Evolutionary conservation across 2,113 vertebrate genomes (phyloP), one percentile per base, ranked within the genome.

Genomic region (Pseudorhombus dupliciocellatus): DNA sequence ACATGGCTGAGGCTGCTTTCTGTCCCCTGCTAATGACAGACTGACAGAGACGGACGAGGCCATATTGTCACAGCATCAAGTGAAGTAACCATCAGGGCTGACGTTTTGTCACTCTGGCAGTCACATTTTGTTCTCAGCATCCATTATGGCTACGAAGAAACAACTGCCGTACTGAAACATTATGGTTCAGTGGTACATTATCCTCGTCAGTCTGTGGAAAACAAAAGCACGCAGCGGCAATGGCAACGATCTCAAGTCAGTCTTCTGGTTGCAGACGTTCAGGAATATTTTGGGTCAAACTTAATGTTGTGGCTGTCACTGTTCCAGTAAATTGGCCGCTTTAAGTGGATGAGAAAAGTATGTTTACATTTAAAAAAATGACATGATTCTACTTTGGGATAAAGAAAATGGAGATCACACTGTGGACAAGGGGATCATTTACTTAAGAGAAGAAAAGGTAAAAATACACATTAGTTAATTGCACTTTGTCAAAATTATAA

Each of bases 21-120:
- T 75, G 50, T 66, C 54, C 67, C 57, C 44, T 46, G 31, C 55
- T 82, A 75, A 75, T 64, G 63, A 84, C 79, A 87, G 84, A 63
- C 74, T 84, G 72, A 85, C 64, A 54, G 72, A 53, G 73, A 85
- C 61, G 51, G 72, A 50, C 26, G 46, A 61, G 31, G 66, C 66
- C 77, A 60, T 66, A 69, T 40, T 79, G 73, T 87, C 82, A 84
- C 75, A 77, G 65, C 80, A 74, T 66, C 59, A 61, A 76, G 73
- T 28, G 25, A 71, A 80, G 69, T 50, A 79, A 74, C 70, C 64
- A 75, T 72, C 75, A 77, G 56, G 67, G 72, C 74, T 57, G 75
- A 84, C 66, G 75, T 72, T 83, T 71, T 77, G 72, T 74, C 73
- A 80, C 67, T 72, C 60, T 77, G 77, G 85, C 86, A 85, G 66